These are phyloP conservation scores for Drosophila ochracea DNA, from an alignment of 2,888 invertebrate genomes.

Conservation along the genomic window DNA sequence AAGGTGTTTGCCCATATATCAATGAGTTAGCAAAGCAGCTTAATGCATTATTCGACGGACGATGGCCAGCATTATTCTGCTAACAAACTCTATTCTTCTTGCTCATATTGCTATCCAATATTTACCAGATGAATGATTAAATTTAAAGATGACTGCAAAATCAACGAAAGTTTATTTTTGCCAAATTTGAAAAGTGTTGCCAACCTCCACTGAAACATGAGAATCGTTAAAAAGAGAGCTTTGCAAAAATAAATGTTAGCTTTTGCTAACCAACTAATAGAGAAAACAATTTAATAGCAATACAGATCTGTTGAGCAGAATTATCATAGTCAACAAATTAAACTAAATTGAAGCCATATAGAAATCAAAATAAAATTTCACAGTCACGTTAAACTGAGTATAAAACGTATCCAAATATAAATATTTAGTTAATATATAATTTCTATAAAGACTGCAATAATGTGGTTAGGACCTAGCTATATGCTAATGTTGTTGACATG, in stretches of 20 bases:
- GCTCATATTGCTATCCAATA: neutral
- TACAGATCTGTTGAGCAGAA: neutral
- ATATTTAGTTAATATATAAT: neutral
- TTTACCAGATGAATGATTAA: neutral
- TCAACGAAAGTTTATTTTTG: neutral
- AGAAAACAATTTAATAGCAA: neutral
- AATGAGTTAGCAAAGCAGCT: neutral
- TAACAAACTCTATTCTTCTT: neutral
- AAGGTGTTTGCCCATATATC: neutral
- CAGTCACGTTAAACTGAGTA: neutral
- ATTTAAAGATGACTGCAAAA: neutral
- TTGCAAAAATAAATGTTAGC: neutral
- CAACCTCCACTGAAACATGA: neutral
- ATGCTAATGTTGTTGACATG: neutral
- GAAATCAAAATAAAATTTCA: neutral
- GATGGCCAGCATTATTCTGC: neutral
- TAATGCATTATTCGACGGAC: neutral
- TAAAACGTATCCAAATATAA: neutral
- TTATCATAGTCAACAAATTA: neutral
- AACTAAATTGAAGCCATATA: neutral
- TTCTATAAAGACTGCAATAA: neutral
- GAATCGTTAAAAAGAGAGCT: neutral
- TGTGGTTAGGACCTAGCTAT: neutral
- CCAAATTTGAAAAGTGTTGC: neutral
- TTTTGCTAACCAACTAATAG: neutral